Evolutionary conservation across 1,140 invertebrate genomes (phyloP).

Genomic region (Arion vulgaris): DNA sequence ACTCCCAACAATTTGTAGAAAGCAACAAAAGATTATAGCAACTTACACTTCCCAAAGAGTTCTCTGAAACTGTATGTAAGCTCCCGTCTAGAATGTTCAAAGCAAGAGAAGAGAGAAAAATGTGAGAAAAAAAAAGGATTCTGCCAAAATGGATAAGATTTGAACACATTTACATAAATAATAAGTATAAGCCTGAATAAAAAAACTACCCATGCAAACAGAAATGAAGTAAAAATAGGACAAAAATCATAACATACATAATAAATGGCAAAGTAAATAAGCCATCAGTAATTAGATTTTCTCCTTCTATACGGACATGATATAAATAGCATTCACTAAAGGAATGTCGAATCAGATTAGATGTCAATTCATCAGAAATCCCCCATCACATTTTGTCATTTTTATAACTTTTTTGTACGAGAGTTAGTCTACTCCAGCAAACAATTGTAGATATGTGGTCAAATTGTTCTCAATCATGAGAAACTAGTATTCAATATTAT

Average conservation of each 20-base stretch:
- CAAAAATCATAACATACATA: neutral
- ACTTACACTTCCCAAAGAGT: conserved; percentile 28
- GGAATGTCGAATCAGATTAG: too few relatives aligned
- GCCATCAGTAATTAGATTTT: neutral
- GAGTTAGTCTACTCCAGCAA: too few relatives aligned
- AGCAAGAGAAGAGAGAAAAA: conserved; percentile 12
- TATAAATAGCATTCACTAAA: neutral
- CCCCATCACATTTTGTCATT: too few relatives aligned
- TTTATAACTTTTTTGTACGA: too few relatives aligned
- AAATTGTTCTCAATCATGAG: too few relatives aligned
- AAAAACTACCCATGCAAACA: neutral
- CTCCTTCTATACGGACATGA: neutral
- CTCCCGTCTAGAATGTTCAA: conserved; percentile 16
- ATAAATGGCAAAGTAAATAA: neutral
- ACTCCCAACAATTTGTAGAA: too few relatives aligned
- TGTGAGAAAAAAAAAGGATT: neutral
- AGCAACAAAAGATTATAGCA: neutral
- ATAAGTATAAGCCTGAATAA: neutral
- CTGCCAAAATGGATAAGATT: neutral
- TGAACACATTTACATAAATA: neutral
- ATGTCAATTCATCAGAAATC: too few relatives aligned
- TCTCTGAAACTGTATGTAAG: neutral
- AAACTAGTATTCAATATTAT: too few relatives aligned
- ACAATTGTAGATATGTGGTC: too few relatives aligned
- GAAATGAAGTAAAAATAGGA: neutral